Evolutionary conservation across 1,140 invertebrate species (phyloP), one percentile per base, ranked within the genome.

Genomic region (Hypsibius dujardini): DNA sequence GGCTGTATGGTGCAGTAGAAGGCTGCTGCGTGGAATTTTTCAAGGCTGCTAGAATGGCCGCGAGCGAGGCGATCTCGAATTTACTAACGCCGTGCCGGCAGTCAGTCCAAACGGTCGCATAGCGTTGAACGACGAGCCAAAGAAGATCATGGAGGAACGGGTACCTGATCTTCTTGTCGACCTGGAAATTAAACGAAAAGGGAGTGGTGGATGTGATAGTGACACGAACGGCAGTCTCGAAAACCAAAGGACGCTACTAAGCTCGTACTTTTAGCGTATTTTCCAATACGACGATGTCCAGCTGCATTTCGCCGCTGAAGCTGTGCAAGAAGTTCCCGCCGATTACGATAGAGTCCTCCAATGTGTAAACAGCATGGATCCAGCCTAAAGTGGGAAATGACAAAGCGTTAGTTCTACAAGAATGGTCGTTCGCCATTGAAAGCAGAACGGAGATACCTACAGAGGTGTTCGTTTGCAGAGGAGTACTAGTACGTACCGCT

Each of bases 321-420:
- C 88, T 91, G 78, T 97, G 94, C 7, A 98, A 81, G 80, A 98
- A 98, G 80, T 98, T 98, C 0, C 95, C 95, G 3, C 95, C 95
- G 83, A 98, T 97, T 1, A 98, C 94, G 0, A 98, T 79, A 0
- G 92, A 94, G 79, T 98, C 94, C 70, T 87, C 86, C 1, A 92
- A 92, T 0, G 95, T 98, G 78, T 92, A 95, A 1, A 98, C 95
- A 2, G 93, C 92, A 81, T 98, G 95, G 75, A 98, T 97, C 95
- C 95, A 98, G 14, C 93, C 93, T 78, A 14, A 40, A 74, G 70
- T 56, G 28, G 28, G 28, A 28, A 28, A 28, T 28, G 28, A 28
- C 28, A 28, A 28, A 28, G 28, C 28, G 28, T 28, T 28, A 28
- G 28, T 28, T 28, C 28, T 28, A 28, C 28, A 28, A 28, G 28